These are phyloP conservation scores for Platerodrilus igneus DNA, from an alignment of 2,888 invertebrate genomes.

Conservation along the genomic window DNA sequence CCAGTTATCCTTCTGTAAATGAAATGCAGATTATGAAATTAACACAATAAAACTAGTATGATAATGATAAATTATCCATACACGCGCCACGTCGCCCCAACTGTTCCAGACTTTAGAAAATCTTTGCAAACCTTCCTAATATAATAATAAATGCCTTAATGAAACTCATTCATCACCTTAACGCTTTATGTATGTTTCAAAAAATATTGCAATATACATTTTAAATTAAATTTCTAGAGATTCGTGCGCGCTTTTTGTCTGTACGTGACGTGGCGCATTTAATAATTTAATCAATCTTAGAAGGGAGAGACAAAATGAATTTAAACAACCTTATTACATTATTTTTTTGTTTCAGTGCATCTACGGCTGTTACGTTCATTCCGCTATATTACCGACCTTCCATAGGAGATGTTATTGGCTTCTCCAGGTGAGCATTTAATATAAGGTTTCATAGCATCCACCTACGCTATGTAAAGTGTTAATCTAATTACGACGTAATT, in stretches of 20 bases:
- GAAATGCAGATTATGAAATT: too few relatives aligned
- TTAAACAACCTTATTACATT: constrained; percentile 40
- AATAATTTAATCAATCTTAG: constrained; percentile 38
- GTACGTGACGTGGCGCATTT: constrained; percentile 38
- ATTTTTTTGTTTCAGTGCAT: constrained; percentile 68
- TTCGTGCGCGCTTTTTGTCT: constrained; percentile 27
- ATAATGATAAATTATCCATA: constrained; percentile 26
- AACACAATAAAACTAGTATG: too few relatives aligned
- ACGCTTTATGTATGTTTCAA: constrained; percentile 18
- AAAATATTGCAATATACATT: constrained; percentile 29
- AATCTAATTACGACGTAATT: constrained; percentile 9
- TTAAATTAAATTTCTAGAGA: constrained; percentile 29
- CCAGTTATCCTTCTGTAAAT: too few relatives aligned
- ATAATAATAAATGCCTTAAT: constrained; percentile 30
- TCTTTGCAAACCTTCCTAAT: constrained; percentile 20
- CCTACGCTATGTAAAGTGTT: constrained; percentile 6
- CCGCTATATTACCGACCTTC: constrained; percentile 96
- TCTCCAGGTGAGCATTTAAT: constrained; percentile 66
- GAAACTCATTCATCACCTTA: constrained; percentile 31
- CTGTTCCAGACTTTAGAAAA: constrained; percentile 18
- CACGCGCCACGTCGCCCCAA: constrained; percentile 18
- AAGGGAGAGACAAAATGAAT: constrained; percentile 35
- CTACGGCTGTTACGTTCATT: constrained; percentile 98
- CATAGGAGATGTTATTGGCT: constrained; percentile 98
- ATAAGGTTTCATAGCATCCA: constrained; percentile 24